These are phyloP conservation scores for Atopsyche davidsoni DNA, from an alignment of 1,140 invertebrate species.

Conservation along the genomic window DNA sequence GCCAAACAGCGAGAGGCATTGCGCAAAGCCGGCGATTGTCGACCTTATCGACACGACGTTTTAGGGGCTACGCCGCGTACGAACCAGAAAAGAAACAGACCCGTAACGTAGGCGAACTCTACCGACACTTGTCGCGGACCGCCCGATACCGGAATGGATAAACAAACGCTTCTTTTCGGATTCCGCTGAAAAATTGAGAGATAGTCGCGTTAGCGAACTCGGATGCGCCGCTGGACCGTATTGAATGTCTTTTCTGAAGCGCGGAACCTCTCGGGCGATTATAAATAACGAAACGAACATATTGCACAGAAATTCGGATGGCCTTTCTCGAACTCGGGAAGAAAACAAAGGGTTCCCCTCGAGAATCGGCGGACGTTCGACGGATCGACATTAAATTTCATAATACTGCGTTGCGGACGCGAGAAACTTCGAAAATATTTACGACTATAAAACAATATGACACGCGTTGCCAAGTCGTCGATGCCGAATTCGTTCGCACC, in stretches of 20 bases:
- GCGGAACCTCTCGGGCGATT: too few species aligned
- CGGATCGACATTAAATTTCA: slow-evolving; percentile 9
- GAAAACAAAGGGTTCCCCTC: too few species aligned
- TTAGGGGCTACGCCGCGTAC: slow-evolving; percentile 16
- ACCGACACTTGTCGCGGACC: slow-evolving; percentile 5
- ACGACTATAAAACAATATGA: slow-evolving; percentile 16
- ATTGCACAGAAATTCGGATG: too few species aligned
- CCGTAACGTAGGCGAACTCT: slow-evolving; percentile 14
- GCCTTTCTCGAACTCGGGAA: too few species aligned
- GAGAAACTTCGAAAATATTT: slow-evolving; percentile 6
- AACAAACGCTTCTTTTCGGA: slow-evolving; percentile 18
- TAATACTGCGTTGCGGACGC: slow-evolving; percentile 10
- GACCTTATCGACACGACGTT: slow-evolving; percentile 20
- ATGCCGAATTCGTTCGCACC: slow-evolving; percentile 12
- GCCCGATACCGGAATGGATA: slow-evolving; percentile 12
- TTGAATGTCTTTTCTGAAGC: too few species aligned
- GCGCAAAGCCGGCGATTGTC: slow-evolving; percentile 15
- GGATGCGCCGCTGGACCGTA: too few species aligned
- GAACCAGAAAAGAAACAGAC: slow-evolving; percentile 19
- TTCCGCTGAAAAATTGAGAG: too few species aligned
- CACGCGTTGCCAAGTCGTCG: slow-evolving; percentile 41
- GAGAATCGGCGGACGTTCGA: too few species aligned
- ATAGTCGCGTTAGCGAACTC: too few species aligned
- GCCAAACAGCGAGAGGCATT: slow-evolving; percentile 40
- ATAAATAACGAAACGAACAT: too few species aligned